These are phyloP conservation scores for Zingel zingel DNA, from an alignment of 2,113 vertebrate genomes.

Conservation along the genomic window DNA sequence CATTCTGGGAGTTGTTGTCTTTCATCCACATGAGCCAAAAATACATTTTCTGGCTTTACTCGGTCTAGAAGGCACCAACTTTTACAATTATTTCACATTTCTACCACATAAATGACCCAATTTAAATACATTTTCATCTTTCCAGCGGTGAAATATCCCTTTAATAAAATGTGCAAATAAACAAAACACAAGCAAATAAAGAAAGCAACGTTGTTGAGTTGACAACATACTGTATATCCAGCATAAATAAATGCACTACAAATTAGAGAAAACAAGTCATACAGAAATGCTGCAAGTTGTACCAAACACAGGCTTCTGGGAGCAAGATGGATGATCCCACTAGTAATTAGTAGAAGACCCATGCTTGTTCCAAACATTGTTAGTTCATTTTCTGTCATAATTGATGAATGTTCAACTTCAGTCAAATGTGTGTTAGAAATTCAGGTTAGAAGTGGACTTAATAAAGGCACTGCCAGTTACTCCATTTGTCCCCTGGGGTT, in stretches of 20 bases:
- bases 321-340: neutral
- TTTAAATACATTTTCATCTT: too few relatives aligned
- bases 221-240: neutral
- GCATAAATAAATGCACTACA: neutral
- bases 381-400: too few relatives aligned
- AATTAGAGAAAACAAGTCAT: neutral
- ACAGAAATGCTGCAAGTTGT: neutral
- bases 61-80: too few relatives aligned
- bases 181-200: neutral
- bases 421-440: neutral
- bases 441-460: neutral
- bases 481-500: neutral
- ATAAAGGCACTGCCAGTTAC: neutral
- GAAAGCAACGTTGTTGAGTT: neutral
- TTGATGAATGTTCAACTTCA: neutral
- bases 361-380: too few relatives aligned
- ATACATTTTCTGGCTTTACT: too few relatives aligned
- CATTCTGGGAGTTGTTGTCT: too few relatives aligned
- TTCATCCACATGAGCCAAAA: too few relatives aligned
- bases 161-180: neutral
- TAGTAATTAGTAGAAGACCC: neutral
- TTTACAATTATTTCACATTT: too few relatives aligned
- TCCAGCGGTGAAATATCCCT: too few relatives aligned
- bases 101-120: too few relatives aligned
- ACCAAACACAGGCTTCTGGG: neutral